Percentiles rank a stretch among this genome's conserved stretches.
Conservation (phyloP, 2,113 vertebrate genomes). For the Epinephelus fuscoguttatus region DNA sequence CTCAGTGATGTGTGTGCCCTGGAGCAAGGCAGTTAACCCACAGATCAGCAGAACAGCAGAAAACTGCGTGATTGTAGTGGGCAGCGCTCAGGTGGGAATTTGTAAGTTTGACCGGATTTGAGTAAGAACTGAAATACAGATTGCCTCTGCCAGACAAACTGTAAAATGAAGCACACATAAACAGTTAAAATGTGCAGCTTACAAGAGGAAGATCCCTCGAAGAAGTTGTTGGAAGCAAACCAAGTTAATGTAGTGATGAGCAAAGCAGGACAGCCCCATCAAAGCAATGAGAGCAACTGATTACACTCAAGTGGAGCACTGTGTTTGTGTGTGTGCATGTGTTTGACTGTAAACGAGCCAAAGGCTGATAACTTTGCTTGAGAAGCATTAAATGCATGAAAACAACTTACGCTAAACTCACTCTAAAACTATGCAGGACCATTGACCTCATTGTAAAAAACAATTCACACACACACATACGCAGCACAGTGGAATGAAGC, state of each 20-base stretch:
- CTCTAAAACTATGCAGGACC: not conserved
- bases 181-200: not conserved
- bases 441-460: constrained; percentile 9
- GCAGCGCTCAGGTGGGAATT: not conserved
- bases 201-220: not conserved
- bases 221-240: not conserved
- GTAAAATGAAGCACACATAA: not conserved
- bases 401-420: constrained; percentile 10
- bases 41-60: not conserved
- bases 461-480: not conserved
- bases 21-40: constrained; percentile 29
- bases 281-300: constrained; percentile 21
- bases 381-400: constrained; percentile 11
- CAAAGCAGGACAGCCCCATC: constrained; percentile 11
- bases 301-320: constrained; percentile 1
- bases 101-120: not conserved
- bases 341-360: not conserved
- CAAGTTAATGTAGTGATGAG: not conserved
- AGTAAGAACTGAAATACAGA: constrained; percentile 1
- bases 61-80: not conserved
- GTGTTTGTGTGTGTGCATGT: not conserved
- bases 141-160: not conserved
- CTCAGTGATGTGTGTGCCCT: constrained; percentile 7
- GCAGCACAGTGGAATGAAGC: not conserved
- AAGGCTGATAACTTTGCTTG: not conserved